Evolutionary conservation across 2,113 vertebrate species (phyloP).

Genomic region (Ornithorhynchus anatinus): DNA sequence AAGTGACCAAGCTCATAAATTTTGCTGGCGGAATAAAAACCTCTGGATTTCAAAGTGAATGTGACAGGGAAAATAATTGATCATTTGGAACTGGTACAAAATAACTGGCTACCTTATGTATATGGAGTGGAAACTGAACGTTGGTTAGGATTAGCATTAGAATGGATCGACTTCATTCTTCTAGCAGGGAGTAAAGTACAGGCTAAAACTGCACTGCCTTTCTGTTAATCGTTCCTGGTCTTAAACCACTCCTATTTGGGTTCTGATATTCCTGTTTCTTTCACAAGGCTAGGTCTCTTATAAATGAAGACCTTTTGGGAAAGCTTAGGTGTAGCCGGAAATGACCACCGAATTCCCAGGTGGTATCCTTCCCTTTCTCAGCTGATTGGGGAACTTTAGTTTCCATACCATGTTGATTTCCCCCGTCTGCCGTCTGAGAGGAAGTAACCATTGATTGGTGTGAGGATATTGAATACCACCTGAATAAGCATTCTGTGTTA

Average conservation of each 20-base stretch:
- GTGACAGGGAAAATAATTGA: background rate
- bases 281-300: background rate
- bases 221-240: background rate
- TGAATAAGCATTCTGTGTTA: background rate
- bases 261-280: background rate
- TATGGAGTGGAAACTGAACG: background rate
- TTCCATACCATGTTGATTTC: background rate
- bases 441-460: no score
- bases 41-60: slow-evolving; percentile 9
- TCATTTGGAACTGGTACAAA: background rate
- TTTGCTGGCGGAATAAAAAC: background rate
- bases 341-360: background rate
- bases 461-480: no score
- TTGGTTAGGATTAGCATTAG: slow-evolving; percentile 13
- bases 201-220: background rate
- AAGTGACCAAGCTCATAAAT: slow-evolving; percentile 42
- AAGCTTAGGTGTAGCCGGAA: background rate
- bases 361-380: background rate
- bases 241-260: background rate
- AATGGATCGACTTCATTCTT: slow-evolving; percentile 22
- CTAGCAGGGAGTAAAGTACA: background rate
- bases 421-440: no score
- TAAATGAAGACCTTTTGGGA: background rate
- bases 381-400: background rate
- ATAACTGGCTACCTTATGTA: slow-evolving; percentile 23